These are phyloP conservation scores for Trichopria drosophilae DNA, from an alignment of 2,888 invertebrate species.

Conservation along the genomic window DNA sequence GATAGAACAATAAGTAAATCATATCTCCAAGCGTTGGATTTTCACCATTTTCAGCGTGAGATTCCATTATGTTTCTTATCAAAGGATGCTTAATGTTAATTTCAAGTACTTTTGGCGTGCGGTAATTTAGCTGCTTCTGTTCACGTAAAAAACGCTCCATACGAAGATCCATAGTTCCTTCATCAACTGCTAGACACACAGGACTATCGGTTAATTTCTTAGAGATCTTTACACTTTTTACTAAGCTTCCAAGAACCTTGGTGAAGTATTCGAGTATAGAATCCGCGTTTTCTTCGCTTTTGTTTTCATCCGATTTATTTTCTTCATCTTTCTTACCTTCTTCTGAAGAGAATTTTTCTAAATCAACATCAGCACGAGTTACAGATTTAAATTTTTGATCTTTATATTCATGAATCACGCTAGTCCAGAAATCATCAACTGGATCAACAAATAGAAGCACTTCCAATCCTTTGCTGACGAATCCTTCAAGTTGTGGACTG, in stretches of 20 bases:
- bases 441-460: slow-evolving; percentile 18
- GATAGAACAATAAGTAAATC: slow-evolving; percentile 15
- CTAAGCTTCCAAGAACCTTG: slow-evolving; percentile 11
- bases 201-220: slow-evolving; percentile 18
- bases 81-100: slow-evolving; percentile 16
- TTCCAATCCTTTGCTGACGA: slow-evolving; percentile 20
- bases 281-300: slow-evolving; percentile 9
- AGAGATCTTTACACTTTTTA: slow-evolving; percentile 15
- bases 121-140: slow-evolving; percentile 17
- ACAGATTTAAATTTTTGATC: slow-evolving; percentile 15
- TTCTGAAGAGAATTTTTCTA: slow-evolving; percentile 13
- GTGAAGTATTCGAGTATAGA: slow-evolving; percentile 18
- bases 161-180: slow-evolving; percentile 21
- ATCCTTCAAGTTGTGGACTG: slow-evolving; percentile 21
- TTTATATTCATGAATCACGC: slow-evolving; percentile 17
- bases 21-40: slow-evolving; percentile 13
- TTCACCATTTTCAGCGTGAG: slow-evolving; percentile 7
- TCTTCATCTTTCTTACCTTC: slow-evolving; percentile 18
- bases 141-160: slow-evolving; percentile 19
- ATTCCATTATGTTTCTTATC: background rate
- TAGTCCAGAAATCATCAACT: slow-evolving; percentile 23
- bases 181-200: slow-evolving; percentile 16
- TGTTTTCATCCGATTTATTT: slow-evolving; percentile 13
- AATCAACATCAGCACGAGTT: slow-evolving; percentile 15
- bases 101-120: slow-evolving; percentile 13